Conservation (phyloP, 1,140 invertebrate genomes). For the Heliothis virescens region DNA sequence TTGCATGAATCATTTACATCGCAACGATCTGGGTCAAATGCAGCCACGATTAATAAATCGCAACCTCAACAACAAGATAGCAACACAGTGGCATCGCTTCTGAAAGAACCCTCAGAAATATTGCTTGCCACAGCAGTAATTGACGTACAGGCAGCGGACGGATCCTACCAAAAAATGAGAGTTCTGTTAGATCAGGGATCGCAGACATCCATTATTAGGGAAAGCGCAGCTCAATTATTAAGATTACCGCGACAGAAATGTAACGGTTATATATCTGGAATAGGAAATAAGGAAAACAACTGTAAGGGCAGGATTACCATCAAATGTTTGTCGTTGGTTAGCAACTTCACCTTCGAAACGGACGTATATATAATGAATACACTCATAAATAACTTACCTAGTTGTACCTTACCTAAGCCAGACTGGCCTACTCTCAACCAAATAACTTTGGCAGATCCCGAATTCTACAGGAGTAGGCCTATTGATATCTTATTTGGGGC, state of each 20-base stretch:
- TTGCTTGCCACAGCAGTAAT: conserved; percentile 54
- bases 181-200: conserved; percentile 53
- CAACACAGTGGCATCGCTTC: not conserved
- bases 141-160: conserved; percentile 43
- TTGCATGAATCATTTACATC: conserved; percentile 42
- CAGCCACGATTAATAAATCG: not conserved
- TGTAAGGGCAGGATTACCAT: not conserved
- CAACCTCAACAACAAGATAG: not conserved
- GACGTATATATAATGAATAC: conserved; percentile 47
- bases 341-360: not conserved
- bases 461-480: conserved; percentile 52
- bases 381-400: conserved; percentile 52
- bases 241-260: not conserved
- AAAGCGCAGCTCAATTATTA: conserved; percentile 8
- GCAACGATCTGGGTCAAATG: not conserved
- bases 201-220: conserved; percentile 46
- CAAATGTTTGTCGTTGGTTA: not conserved
- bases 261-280: not conserved
- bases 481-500: conserved; percentile 49
- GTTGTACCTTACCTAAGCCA: conserved; percentile 48
- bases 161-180: conserved; percentile 40
- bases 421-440: conserved; percentile 46
- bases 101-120: conserved; percentile 24
- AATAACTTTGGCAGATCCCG: conserved; percentile 54
- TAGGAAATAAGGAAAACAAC: not conserved